Conservation (phyloP, 2,888 invertebrate species). For the Orthosia gracilis region DNA sequence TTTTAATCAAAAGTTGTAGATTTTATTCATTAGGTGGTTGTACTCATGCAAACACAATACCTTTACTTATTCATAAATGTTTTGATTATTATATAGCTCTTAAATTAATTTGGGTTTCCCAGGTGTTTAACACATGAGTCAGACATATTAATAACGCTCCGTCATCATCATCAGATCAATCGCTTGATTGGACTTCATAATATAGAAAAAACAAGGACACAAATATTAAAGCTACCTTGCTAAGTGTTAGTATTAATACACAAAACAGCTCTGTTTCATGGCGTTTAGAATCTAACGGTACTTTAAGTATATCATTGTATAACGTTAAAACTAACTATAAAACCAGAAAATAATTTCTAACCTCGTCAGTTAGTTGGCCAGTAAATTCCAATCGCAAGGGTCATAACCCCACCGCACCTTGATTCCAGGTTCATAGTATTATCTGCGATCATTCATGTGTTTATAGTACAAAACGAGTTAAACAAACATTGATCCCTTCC, state of each 20-base stretch:
- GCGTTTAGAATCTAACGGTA: background rate
- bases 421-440: conserved; percentile 44
- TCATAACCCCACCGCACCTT: conserved; percentile 63
- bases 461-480: conserved; percentile 45
- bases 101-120: conserved; percentile 28
- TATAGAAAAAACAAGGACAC: conserved; percentile 9
- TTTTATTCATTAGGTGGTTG: background rate
- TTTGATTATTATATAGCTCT: background rate
- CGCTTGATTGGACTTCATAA: conserved; percentile 16
- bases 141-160: conserved; percentile 38
- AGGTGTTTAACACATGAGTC: conserved; percentile 32
- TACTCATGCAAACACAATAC: too few species aligned
- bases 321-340: conserved; percentile 3
- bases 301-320: background rate
- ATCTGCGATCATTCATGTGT: conserved; percentile 64
- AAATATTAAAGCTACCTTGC: conserved; percentile 1
- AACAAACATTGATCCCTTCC: conserved; percentile 42
- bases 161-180: conserved; percentile 15
- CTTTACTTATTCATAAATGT: background rate
- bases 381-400: conserved; percentile 47
- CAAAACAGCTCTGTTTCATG: too few species aligned
- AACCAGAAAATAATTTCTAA: conserved; percentile 35
- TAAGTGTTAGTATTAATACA: background rate
- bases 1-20: background rate
- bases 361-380: conserved; percentile 17